These are phyloP conservation scores for Girardinus metallicus DNA, from an alignment of 2,797 vertebrate genomes.

Conservation along the genomic window DNA sequence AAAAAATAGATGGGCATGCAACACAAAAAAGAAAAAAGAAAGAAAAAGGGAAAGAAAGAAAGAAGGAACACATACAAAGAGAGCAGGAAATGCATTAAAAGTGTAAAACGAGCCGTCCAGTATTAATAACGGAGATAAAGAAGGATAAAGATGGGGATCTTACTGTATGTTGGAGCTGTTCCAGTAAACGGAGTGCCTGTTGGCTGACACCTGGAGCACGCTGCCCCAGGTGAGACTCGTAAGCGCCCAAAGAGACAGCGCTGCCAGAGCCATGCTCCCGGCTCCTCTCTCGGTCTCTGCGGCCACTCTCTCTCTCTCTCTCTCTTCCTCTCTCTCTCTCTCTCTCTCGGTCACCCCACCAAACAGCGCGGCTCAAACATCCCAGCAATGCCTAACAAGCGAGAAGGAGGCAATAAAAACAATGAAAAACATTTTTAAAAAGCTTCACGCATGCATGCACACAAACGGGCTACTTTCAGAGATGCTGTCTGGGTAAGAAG, in stretches of 20 bases:
- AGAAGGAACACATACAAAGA: background rate
- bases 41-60: too few relatives aligned
- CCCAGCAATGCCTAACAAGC: slow-evolving; percentile 72
- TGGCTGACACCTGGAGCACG: slow-evolving; percentile 81
- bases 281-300: slow-evolving; percentile 60
- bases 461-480: slow-evolving; percentile 3
- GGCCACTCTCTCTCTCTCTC: slow-evolving; percentile 65
- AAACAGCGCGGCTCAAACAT: slow-evolving; percentile 76
- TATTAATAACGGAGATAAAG: background rate
- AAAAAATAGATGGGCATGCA: background rate
- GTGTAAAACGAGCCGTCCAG: background rate
- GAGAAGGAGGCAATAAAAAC: slow-evolving; percentile 22
- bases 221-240: slow-evolving; percentile 83
- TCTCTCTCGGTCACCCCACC: slow-evolving; percentile 74
- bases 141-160: slow-evolving; percentile 64
- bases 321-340: slow-evolving; percentile 56
- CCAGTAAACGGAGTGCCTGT: slow-evolving; percentile 93
- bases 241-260: slow-evolving; percentile 79
- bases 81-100: background rate
- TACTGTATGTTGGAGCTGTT: slow-evolving; percentile 97
- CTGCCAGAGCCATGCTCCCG: slow-evolving; percentile 81
- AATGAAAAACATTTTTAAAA: background rate
- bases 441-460: slow-evolving; percentile 46
- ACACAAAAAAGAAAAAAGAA: background rate
- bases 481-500: slow-evolving; percentile 30